Evolutionary conservation across 2,797 vertebrate species (phyloP).

Genomic region (Xiphophorus birchmanni): DNA sequence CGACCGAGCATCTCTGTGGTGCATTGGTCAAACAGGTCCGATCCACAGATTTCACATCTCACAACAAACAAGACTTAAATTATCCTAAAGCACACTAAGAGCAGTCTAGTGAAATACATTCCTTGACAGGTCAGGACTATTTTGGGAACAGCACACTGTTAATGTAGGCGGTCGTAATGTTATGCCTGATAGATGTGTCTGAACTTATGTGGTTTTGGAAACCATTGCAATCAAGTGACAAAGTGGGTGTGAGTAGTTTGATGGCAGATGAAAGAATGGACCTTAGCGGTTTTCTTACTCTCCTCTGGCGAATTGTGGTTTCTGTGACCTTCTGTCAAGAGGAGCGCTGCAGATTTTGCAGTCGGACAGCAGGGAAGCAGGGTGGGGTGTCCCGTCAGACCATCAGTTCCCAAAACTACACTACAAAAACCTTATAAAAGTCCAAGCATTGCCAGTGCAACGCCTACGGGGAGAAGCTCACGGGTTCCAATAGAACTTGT

Average conservation of each 20-base stretch:
- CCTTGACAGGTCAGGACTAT: not conserved
- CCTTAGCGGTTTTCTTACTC: not conserved
- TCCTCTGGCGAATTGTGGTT: too few relatives aligned
- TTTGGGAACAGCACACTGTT: not conserved
- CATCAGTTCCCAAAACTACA: too few relatives aligned
- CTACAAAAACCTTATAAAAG: too few relatives aligned
- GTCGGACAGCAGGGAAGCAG: too few relatives aligned
- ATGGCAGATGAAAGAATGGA: not conserved
- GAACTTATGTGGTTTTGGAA: not conserved
- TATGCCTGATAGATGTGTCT: not conserved
- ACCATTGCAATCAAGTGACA: not conserved
- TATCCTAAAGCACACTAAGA: not conserved
- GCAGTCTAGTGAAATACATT: not conserved
- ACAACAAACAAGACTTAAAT: not conserved
- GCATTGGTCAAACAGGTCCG: not conserved
- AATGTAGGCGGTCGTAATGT: not conserved
- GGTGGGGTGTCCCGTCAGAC: too few relatives aligned
- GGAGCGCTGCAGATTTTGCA: too few relatives aligned
- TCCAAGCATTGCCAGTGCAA: too few relatives aligned
- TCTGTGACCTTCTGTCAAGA: not conserved
- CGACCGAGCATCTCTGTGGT: not conserved
- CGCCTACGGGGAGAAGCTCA: too few relatives aligned
- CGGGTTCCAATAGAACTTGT: too few relatives aligned
- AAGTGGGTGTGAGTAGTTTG: not conserved
- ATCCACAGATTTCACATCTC: not conserved